Conservation (phyloP, 2,797 vertebrate genomes). For the Halcyon chelicuti region DNA sequence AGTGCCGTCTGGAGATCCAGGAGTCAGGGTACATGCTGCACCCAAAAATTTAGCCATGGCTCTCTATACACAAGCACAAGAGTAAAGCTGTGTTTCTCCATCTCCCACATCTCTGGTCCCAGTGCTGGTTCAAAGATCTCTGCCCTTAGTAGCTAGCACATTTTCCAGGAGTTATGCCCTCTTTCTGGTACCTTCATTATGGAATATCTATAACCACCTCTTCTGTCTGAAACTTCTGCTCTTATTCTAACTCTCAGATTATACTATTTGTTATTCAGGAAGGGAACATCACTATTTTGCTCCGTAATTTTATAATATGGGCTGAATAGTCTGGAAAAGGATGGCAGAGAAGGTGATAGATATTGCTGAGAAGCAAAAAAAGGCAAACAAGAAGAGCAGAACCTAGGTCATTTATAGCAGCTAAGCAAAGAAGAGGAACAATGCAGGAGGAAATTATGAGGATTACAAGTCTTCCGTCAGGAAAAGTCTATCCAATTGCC, state of each 20-base stretch:
- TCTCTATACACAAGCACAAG: background rate
- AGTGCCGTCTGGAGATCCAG: background rate
- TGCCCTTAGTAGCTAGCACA: background rate
- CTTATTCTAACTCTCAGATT: background rate
- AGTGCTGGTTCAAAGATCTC: background rate
- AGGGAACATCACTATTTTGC: background rate
- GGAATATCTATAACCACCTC: background rate
- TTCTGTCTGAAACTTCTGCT: background rate
- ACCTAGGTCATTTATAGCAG: background rate
- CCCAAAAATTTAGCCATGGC: background rate
- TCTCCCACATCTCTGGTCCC: background rate
- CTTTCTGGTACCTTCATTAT: background rate
- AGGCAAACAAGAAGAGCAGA: background rate
- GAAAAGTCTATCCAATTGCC: background rate
- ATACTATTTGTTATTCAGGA: background rate
- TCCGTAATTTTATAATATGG: background rate
- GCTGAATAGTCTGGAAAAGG: background rate
- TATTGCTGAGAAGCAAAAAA: background rate
- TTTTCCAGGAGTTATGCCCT: background rate
- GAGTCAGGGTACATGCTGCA: background rate
- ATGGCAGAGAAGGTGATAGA: background rate
- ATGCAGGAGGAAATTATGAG: background rate
- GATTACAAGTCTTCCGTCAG: background rate
- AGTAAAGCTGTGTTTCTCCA: background rate
- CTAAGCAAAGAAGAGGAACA: background rate